These are phyloP conservation scores for Muntiacus reevesi DNA, from an alignment of 2,113 vertebrate species.

Conservation along the genomic window DNA sequence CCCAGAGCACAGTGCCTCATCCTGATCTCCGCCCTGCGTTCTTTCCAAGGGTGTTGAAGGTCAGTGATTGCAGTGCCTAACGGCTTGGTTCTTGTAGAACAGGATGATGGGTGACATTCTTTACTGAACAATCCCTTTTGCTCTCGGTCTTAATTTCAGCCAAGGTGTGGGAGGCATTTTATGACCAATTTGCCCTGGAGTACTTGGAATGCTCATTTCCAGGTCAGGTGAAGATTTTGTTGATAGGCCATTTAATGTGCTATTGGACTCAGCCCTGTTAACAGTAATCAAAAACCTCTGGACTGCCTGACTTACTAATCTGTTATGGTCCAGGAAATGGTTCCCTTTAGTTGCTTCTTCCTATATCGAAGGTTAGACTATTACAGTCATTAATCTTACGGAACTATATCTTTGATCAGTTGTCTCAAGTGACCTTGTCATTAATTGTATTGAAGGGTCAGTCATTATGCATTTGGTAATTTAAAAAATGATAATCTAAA, in stretches of 20 bases:
- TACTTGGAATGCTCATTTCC: neutral
- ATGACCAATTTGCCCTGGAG: neutral
- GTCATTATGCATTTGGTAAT: neutral
- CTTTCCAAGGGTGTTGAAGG: neutral
- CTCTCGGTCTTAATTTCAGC: neutral
- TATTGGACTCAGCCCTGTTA: neutral
- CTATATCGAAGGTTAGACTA: fast-evolving
- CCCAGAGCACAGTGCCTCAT: neutral
- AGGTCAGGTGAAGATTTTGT: neutral
- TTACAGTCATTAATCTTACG: neutral
- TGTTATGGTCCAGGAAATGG: neutral
- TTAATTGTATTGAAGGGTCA: too few relatives aligned
- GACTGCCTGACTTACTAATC: too few relatives aligned
- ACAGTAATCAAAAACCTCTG: neutral
- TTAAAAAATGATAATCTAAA: neutral
- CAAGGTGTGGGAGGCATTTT: neutral
- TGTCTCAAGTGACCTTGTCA: neutral
- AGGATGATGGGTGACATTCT: too few relatives aligned
- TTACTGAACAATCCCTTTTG: neutral
- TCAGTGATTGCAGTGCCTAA: neutral
- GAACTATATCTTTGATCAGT: neutral
- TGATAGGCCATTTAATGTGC: neutral
- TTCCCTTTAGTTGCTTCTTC: neutral
- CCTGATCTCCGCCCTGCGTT: neutral
- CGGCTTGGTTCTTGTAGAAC: neutral